Evolutionary conservation across 2,113 vertebrate genomes (phyloP).

Genomic region (Nothobranchius kuhntae): DNA sequence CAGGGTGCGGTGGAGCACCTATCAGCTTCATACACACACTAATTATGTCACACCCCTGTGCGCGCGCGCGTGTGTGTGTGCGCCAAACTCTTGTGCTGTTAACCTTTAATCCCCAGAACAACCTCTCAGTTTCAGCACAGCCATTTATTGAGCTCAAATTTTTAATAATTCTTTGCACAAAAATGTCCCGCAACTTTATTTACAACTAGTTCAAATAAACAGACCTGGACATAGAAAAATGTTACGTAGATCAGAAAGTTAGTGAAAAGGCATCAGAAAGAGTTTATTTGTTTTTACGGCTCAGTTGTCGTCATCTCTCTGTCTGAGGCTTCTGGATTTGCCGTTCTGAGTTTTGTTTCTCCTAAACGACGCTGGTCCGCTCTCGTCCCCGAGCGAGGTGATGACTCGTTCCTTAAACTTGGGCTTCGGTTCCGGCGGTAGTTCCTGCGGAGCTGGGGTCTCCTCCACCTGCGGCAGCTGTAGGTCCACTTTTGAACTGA

Average conservation of each 20-base stretch:
- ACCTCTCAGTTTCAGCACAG: neutral
- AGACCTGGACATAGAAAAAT: no score
- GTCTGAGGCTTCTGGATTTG: conserved; percentile 89
- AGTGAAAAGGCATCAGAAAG: neutral
- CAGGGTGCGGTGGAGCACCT: conserved; percentile 51
- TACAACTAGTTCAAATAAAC: neutral
- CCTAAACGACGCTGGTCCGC: conserved; percentile 84
- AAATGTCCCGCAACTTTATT: neutral
- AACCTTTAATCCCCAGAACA: neutral
- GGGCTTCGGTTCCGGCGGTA: conserved; percentile 77
- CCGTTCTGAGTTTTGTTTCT: conserved; percentile 92
- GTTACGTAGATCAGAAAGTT: no score
- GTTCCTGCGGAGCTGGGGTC: conserved; percentile 55
- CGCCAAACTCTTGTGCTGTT: neutral
- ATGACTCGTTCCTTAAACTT: conserved; percentile 93
- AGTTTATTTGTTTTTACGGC: neutral
- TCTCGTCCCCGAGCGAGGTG: conserved; percentile 86
- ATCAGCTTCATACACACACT: conserved; percentile 51
- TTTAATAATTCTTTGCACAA: neutral
- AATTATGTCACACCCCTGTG: conserved; percentile 19
- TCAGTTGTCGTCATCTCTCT: conserved; percentile 87
- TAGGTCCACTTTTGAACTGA: conserved; percentile 87
- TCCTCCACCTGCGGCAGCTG: conserved; percentile 85
- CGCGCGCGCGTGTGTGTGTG: conserved; percentile 5
- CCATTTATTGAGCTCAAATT: conserved; percentile 6